Percentiles rank a stretch among this genome's conserved stretches.
Conservation (phyloP, 2,113 vertebrate genomes). For the Orientallactaga bullata region DNA sequence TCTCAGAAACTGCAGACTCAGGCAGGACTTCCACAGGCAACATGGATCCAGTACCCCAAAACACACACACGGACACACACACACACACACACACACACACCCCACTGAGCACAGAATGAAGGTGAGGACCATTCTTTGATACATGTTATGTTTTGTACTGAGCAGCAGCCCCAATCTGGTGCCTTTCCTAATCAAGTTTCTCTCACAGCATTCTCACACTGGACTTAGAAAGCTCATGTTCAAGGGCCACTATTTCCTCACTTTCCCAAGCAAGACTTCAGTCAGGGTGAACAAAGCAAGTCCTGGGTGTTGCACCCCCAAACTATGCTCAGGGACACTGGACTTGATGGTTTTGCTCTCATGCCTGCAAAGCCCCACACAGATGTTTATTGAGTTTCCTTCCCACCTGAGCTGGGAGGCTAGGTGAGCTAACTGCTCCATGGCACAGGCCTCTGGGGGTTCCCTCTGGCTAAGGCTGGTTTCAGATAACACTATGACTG, state of each 20-base stretch:
- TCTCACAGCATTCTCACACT: accelerated
- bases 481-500: accelerated
- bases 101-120: accelerated
- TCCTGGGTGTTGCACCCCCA: neutral
- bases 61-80: accelerated
- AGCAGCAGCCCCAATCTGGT: accelerated
- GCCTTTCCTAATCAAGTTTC: neutral
- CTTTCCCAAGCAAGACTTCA: accelerated
- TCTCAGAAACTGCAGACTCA: neutral
- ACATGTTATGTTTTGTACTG: accelerated
- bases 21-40: accelerated
- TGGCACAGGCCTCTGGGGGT: neutral
- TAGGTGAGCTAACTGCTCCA: accelerated
- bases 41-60: accelerated
- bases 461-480: accelerated
- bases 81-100: accelerated
- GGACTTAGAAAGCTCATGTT: neutral
- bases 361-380: accelerated
- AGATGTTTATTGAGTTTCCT: no score
- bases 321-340: accelerated
- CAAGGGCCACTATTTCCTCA: accelerated
- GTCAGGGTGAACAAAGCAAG: neutral
- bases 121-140: accelerated
- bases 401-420: neutral
- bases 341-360: accelerated